These are phyloP conservation scores for Halcyon leucocephala DNA, from an alignment of 2,797 vertebrate genomes.

Conservation along the genomic window DNA sequence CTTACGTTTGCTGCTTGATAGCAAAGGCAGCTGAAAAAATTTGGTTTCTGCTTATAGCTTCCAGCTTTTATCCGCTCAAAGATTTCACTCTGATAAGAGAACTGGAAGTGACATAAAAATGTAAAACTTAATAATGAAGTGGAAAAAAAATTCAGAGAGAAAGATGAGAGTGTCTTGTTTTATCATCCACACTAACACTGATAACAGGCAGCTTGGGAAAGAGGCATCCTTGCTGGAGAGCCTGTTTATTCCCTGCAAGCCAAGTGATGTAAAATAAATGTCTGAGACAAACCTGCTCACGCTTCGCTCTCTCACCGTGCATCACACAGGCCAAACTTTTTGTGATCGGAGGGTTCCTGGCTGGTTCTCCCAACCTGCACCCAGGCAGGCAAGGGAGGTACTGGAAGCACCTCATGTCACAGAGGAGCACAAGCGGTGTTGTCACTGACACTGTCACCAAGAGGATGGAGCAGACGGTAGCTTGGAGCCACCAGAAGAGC, in stretches of 20 bases:
- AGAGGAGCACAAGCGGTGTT: neutral
- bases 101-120: conserved; percentile 25
- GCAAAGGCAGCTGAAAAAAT: conserved; percentile 40
- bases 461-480: neutral
- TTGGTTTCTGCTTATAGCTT: neutral
- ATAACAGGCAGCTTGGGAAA: neutral
- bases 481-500: neutral
- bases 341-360: neutral
- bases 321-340: neutral
- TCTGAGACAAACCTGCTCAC: neutral
- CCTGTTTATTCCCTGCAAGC: neutral
- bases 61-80: conserved; percentile 13
- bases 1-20: conserved; percentile 27
- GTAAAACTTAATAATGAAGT: conserved; percentile 27
- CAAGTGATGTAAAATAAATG: neutral
- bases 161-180: neutral
- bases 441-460: neutral
- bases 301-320: neutral
- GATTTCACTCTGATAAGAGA: neutral
- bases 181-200: neutral
- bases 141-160: neutral
- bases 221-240: neutral
- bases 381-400: neutral
- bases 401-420: neutral
- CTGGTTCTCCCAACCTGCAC: neutral